Conservation (phyloP, 2,797 vertebrate species). For the Pampus argenteus region DNA sequence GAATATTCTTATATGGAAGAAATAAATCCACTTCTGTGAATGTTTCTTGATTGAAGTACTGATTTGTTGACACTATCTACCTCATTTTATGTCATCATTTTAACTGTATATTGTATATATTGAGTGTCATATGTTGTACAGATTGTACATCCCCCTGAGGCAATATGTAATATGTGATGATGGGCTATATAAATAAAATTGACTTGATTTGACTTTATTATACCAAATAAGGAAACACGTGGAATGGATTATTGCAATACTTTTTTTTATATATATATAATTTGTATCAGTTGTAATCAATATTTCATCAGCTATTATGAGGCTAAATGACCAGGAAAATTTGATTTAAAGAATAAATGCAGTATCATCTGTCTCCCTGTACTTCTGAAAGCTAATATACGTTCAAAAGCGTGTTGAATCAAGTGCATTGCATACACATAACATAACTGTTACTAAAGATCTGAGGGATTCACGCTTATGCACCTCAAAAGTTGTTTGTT, state of each 20-base stretch:
- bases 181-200: background rate
- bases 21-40: background rate
- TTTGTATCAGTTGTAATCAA: background rate
- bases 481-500: background rate
- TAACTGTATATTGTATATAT: background rate
- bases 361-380: background rate
- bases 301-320: background rate
- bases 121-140: background rate
- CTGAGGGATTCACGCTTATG: background rate
- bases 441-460: conserved; percentile 6
- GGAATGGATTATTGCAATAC: background rate
- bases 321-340: background rate
- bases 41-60: background rate
- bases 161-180: background rate
- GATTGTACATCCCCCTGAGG: background rate
- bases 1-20: background rate
- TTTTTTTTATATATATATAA: background rate
- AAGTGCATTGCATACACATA: background rate
- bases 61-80: background rate
- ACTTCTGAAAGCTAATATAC: conserved; percentile 22
- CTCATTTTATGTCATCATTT: background rate
- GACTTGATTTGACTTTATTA: background rate
- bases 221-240: background rate
- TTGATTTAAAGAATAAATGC: background rate
- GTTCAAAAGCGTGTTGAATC: conserved; percentile 13